Conservation (phyloP, 2,113 vertebrate species). For the Empidonax alnorum region DNA sequence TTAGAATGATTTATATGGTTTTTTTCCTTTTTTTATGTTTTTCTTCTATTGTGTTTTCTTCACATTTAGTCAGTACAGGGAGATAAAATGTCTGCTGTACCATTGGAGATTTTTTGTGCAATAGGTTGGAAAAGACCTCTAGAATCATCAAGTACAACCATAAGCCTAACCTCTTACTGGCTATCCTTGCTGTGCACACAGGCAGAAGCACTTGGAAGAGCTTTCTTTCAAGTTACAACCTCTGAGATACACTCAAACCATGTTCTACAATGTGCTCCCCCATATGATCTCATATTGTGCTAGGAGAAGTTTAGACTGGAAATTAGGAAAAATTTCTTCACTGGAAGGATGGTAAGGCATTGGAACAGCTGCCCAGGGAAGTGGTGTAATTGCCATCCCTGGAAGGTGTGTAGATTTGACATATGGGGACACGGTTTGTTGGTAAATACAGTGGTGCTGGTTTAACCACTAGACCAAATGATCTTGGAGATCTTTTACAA, state of each 20-base stretch:
- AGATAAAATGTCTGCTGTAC: background rate
- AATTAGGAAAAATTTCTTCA: background rate
- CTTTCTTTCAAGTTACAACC: background rate
- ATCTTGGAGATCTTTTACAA: background rate
- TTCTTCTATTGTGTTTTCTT: background rate
- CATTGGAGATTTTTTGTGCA: background rate
- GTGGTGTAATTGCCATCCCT: background rate
- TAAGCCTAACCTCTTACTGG: background rate
- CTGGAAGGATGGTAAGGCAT: background rate
- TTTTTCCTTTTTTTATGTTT: rapidly evolving
- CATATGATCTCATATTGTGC: background rate
- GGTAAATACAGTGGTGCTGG: background rate
- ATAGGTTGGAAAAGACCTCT: background rate
- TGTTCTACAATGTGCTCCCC: background rate
- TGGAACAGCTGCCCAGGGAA: background rate
- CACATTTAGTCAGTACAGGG: background rate
- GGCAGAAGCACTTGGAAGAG: background rate
- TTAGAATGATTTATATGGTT: background rate
- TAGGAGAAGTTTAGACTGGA: background rate
- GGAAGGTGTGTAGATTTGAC: background rate
- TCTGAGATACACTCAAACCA: background rate
- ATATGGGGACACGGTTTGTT: rapidly evolving
- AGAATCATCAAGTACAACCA: background rate
- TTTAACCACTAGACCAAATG: background rate
- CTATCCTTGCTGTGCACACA: background rate